A percentile compares a stretch with the other conserved stretches of the same genome.
phyloP scores from a whole-genome alignment of 2,888 invertebrate species.

The Colletes collaris region DNA sequence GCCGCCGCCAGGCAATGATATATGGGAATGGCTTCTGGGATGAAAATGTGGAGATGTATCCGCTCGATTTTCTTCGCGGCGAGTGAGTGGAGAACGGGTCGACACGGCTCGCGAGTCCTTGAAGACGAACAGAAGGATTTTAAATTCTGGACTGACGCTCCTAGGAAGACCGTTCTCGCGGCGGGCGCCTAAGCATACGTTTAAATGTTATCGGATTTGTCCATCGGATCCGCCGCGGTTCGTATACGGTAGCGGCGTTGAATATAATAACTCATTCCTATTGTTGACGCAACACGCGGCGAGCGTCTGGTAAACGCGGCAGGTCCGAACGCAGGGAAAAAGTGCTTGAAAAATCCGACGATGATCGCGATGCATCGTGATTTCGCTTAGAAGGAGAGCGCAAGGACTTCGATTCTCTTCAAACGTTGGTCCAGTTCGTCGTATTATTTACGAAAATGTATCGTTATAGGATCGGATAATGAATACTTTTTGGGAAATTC shows the following conservation, averaged over 20 bases:
- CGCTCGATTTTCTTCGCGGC: constrained; percentile 59
- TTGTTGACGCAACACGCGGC: constrained; percentile 38
- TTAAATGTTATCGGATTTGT: constrained; percentile 56
- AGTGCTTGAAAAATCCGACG: constrained; percentile 18
- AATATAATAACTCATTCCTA: constrained; percentile 54
- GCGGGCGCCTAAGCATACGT: constrained; percentile 50
- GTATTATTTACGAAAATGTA: no score
- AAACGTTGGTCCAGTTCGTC: no score
- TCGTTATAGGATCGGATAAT: no score
- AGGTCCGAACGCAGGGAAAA: constrained; percentile 13
- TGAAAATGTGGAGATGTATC: constrained; percentile 68
- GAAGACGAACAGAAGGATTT: constrained; percentile 70
- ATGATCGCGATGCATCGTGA: not conserved
- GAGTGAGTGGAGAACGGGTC: constrained; percentile 69
- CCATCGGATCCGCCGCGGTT: constrained; percentile 45
- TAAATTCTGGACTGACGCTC: constrained; percentile 48
- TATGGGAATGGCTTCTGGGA: constrained; percentile 63
- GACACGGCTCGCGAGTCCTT: constrained; percentile 65
- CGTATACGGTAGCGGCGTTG: constrained; percentile 46
- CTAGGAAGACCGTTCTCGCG: constrained; percentile 54
- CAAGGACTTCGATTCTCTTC: no score
- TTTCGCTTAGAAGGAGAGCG: not conserved
- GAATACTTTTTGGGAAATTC: no score
- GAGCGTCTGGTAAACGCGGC: not conserved
- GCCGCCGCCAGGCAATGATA: constrained; percentile 57